phyloP scores from a whole-genome alignment of 1,140 invertebrate species.

The Penaeus japonicus region DNA sequence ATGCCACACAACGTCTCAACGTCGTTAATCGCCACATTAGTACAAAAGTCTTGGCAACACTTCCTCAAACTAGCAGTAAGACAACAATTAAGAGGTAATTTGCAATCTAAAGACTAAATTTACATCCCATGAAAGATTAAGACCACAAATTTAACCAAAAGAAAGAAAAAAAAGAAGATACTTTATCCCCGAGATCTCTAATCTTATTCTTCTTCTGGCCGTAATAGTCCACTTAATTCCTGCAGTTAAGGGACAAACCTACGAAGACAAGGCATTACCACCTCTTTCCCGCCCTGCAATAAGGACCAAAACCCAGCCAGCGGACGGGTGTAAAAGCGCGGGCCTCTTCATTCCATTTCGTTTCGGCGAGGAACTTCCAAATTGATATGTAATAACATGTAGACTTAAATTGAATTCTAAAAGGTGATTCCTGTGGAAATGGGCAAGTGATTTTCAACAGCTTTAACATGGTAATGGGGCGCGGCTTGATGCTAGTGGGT shows the following conservation, averaged over 20 bases:
- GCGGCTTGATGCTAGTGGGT: no score
- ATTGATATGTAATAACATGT: conserved; percentile 48
- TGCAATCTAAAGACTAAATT: no score
- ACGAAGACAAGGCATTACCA: background rate
- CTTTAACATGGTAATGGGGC: background rate
- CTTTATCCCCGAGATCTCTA: conserved; percentile 23
- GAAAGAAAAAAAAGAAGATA: conserved; percentile 2
- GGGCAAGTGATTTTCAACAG: background rate
- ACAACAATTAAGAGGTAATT: no score
- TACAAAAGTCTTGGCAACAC: no score
- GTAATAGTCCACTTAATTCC: conserved; percentile 48
- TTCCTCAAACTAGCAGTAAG: no score
- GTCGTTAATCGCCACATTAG: no score
- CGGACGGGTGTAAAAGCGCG: conserved; percentile 1
- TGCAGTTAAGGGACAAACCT: conserved; percentile 25
- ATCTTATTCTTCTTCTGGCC: conserved; percentile 47
- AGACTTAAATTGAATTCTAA: conserved; percentile 33
- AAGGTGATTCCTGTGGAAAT: conserved; percentile 26
- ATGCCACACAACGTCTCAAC: no score
- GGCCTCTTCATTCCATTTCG: background rate
- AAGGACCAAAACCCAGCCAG: background rate
- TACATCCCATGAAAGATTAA: no score
- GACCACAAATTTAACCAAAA: no score
- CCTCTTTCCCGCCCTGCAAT: background rate
- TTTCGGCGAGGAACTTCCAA: conserved; percentile 31